phyloP scores from a whole-genome alignment of 2,113 vertebrate genomes.

The Lepus americanus region DNA sequence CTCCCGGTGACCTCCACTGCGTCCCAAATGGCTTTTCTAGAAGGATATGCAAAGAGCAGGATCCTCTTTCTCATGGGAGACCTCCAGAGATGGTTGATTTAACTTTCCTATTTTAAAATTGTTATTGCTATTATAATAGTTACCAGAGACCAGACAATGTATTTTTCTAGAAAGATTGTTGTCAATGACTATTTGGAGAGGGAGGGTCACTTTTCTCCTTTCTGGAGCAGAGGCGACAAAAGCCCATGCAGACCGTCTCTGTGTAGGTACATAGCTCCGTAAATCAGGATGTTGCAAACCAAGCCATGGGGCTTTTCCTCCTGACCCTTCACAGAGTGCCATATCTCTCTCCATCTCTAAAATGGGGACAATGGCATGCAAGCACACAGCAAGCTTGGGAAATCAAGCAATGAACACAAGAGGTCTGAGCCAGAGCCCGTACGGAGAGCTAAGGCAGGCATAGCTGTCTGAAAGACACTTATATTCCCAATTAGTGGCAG shows the following conservation, averaged over 20 bases:
- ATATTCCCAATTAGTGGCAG: constrained; percentile 14
- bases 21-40: not conserved
- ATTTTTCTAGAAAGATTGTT: constrained; percentile 3
- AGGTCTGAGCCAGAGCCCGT: not conserved
- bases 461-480: not conserved
- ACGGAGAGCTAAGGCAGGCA: not conserved
- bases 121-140: not conserved
- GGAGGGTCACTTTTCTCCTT: not conserved
- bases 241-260: not conserved
- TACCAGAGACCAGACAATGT: not conserved
- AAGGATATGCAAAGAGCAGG: not conserved
- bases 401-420: not conserved
- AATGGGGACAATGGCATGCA: not conserved
- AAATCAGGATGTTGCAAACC: not conserved
- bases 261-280: not conserved
- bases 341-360: constrained; percentile 52
- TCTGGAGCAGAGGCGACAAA: not conserved
- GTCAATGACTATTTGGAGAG: not conserved
- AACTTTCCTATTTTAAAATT: constrained; percentile 46
- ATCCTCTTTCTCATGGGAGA: not conserved
- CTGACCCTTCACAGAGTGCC: not conserved
- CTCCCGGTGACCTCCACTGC: not conserved
- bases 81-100: not conserved
- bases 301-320: not conserved
- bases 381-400: not conserved